These are phyloP conservation scores for Myocastor coypus DNA, from an alignment of 2,113 vertebrate species.

Conservation along the genomic window DNA sequence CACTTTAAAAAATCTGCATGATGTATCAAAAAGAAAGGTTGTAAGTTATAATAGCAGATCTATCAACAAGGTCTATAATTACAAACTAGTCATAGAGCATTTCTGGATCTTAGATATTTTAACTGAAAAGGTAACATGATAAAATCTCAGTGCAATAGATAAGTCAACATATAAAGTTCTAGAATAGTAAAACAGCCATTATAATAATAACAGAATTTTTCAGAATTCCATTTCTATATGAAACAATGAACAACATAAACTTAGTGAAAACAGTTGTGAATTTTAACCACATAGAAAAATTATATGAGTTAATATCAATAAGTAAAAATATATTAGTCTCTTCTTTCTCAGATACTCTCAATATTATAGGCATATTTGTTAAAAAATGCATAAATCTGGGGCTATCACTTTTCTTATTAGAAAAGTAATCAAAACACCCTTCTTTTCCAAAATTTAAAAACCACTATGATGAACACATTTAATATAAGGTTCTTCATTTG, in stretches of 20 bases:
- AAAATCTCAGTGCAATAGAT: not conserved
- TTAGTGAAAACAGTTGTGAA: not conserved
- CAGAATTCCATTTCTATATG: not conserved
- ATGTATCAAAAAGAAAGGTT: not conserved
- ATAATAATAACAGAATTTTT: not conserved
- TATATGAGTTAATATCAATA: not conserved
- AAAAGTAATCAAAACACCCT: not conserved
- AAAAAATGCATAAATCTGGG: not conserved
- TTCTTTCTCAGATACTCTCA: not conserved
- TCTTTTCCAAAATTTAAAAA: not conserved
- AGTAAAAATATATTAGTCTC: not conserved
- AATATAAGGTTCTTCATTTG: slow-evolving; percentile 77
- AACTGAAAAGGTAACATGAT: not conserved
- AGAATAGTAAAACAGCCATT: not conserved
- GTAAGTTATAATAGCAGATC: not conserved
- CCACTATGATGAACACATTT: not conserved
- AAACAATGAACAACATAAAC: not conserved
- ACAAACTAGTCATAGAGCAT: not conserved
- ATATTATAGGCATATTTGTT: not conserved
- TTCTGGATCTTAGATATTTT: not conserved
- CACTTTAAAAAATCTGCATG: not conserved
- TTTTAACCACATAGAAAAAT: slow-evolving; percentile 1
- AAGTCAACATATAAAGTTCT: not conserved
- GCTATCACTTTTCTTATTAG: not conserved
- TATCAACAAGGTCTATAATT: not conserved